phyloP scores from a whole-genome alignment of 2,797 vertebrate genomes.

The Helostoma temminkii region DNA sequence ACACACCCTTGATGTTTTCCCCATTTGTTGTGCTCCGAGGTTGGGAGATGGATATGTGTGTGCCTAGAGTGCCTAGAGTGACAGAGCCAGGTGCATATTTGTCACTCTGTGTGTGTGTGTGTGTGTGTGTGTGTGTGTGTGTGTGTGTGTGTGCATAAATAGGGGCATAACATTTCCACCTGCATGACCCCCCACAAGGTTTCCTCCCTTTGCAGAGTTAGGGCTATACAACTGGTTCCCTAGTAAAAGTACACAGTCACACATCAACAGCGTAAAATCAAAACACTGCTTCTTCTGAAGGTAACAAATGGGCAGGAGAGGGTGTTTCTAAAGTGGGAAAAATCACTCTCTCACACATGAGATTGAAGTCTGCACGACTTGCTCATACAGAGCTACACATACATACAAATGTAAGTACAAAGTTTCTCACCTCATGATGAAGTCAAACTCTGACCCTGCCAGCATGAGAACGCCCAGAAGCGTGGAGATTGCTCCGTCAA shows the following conservation, averaged over 20 bases:
- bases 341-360: slow-evolving; percentile 3
- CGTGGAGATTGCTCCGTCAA: slow-evolving; percentile 95
- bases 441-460: slow-evolving; percentile 97
- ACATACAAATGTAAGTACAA: slow-evolving; percentile 11
- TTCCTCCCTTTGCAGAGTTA: slow-evolving; percentile 49
- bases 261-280: slow-evolving; percentile 42
- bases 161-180: slow-evolving; percentile 78
- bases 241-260: slow-evolving; percentile 24
- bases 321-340: background rate
- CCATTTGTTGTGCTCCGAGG: slow-evolving; percentile 82
- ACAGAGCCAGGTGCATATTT: slow-evolving; percentile 78
- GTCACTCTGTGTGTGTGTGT: slow-evolving; percentile 46
- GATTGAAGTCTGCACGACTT: background rate
- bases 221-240: slow-evolving; percentile 72
- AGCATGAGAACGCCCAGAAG: slow-evolving; percentile 97
- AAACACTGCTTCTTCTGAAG: slow-evolving; percentile 51
- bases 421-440: slow-evolving; percentile 93
- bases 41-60: slow-evolving; percentile 62
- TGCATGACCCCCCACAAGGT: slow-evolving; percentile 72
- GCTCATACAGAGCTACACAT: slow-evolving; percentile 1
- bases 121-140: slow-evolving; percentile 56
- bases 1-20: slow-evolving; percentile 85
- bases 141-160: slow-evolving; percentile 56
- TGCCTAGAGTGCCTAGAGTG: slow-evolving; percentile 68
- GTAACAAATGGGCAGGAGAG: slow-evolving; percentile 50